phyloP scores from a whole-genome alignment of 2,888 invertebrate genomes.

The Mythimna albipuncta region DNA sequence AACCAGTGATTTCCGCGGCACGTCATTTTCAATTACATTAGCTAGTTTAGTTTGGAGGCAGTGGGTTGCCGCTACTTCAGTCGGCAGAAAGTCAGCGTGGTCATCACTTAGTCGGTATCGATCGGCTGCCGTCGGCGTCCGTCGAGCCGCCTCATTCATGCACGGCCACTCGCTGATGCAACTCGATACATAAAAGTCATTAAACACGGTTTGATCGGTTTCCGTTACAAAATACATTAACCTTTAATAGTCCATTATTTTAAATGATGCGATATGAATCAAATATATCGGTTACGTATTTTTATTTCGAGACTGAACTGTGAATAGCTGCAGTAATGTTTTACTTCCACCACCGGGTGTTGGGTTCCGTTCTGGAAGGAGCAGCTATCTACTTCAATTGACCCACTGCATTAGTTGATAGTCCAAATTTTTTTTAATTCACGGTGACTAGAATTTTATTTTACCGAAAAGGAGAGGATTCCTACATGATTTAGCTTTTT shows the following conservation, averaged over 20 bases:
- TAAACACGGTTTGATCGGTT: conserved; percentile 12
- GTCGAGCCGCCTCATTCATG: conserved; percentile 68
- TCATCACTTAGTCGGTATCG: conserved; percentile 76
- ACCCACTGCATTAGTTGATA: conserved; percentile 35
- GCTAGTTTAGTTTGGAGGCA: conserved; percentile 48
- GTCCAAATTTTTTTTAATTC: conserved; percentile 28
- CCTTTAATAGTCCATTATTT: conserved; percentile 17
- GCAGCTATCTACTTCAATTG: conserved; percentile 27
- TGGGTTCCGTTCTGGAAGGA: conserved; percentile 2
- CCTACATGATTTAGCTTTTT: conserved; percentile 10
- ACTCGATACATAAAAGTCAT: conserved; percentile 14
- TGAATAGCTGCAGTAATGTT: conserved; percentile 11
- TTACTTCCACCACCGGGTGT: not conserved
- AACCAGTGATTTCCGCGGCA: conserved; percentile 22
- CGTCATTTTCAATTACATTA: conserved; percentile 58
- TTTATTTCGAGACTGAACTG: conserved; percentile 1
- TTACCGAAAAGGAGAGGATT: not conserved
- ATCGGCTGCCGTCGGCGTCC: conserved; percentile 62
- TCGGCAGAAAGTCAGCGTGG: conserved; percentile 60
- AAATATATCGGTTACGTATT: conserved; percentile 1
- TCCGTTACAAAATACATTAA: conserved; percentile 26
- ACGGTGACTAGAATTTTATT: conserved; percentile 32
- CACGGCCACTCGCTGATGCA: conserved; percentile 66
- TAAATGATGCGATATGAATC: conserved; percentile 16
- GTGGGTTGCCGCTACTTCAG: conserved; percentile 39